A percentile compares a stretch with the other conserved stretches of the same genome.
These are phyloP conservation scores for Catagonus wagneri DNA, from an alignment of 2,113 vertebrate genomes.

Conservation along the genomic window DNA sequence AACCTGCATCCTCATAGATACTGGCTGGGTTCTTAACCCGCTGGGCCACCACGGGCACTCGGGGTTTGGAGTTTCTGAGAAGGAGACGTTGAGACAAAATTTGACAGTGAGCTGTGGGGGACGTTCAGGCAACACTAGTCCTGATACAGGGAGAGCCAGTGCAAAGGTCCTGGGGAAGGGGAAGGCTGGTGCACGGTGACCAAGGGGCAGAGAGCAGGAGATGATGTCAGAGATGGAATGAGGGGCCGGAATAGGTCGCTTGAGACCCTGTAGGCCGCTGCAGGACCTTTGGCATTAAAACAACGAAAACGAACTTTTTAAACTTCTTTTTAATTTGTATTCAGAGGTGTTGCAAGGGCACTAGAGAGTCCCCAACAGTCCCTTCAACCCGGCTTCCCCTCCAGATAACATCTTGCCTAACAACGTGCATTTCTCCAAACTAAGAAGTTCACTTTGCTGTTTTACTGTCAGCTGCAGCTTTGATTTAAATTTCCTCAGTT, in stretches of 20 bases:
- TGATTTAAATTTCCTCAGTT: neutral
- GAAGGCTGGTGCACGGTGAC: neutral
- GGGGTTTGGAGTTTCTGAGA: neutral
- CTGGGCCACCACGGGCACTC: too few relatives aligned
- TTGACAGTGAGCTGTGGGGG: neutral
- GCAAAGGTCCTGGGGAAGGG: neutral
- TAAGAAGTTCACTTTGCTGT: neutral
- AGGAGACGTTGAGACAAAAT: neutral
- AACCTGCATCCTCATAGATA: too few relatives aligned
- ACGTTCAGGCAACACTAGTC: neutral
- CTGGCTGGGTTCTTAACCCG: too few relatives aligned
- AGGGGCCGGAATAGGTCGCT: neutral
- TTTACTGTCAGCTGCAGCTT: neutral
- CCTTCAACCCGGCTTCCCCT: neutral
- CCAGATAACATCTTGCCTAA: neutral
- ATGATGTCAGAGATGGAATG: accelerated
- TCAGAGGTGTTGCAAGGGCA: neutral
- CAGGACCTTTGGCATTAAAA: neutral
- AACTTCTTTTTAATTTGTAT: neutral
- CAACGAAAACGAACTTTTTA: neutral
- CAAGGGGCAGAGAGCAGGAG: neutral
- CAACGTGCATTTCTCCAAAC: neutral
- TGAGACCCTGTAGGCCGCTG: accelerated
- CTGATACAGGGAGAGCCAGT: neutral
- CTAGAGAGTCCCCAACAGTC: too few relatives aligned